Conservation (phyloP, 1,140 invertebrate genomes). For the Araneus ventricosus region DNA sequence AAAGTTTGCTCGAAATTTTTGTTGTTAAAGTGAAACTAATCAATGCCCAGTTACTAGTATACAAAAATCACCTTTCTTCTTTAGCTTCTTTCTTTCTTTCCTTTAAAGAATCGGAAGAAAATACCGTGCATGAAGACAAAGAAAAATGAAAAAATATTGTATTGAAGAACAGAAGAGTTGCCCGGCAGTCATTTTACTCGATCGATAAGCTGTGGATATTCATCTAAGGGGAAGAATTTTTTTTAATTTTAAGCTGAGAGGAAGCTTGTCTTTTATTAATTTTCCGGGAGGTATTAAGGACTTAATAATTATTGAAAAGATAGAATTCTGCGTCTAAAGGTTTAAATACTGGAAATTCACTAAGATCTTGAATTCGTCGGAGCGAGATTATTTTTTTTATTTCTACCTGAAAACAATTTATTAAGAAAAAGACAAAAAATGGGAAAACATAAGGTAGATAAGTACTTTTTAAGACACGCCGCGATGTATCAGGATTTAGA, state of each 20-base stretch:
- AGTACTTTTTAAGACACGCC: constrained; percentile 19
- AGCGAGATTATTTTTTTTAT: constrained; percentile 1
- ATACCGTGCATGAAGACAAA: constrained; percentile 18
- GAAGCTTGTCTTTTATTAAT: constrained; percentile 66
- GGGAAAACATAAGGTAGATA: not conserved
- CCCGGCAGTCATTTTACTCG: constrained; percentile 57
- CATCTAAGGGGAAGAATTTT: constrained; percentile 33
- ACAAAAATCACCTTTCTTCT: constrained; percentile 58
- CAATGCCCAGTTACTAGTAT: constrained; percentile 60
- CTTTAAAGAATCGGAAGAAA: constrained; percentile 45
- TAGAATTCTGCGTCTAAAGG: constrained; percentile 21
- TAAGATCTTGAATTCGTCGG: constrained; percentile 34
- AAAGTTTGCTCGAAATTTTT: constrained; percentile 9
- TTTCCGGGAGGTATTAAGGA: constrained; percentile 66
- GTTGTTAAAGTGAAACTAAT: constrained; percentile 59
- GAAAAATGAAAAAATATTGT: constrained; percentile 52
- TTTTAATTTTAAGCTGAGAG: constrained; percentile 49
- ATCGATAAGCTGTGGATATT: constrained; percentile 63
- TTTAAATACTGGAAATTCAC: constrained; percentile 49
- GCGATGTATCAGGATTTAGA: not conserved
- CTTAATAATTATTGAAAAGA: constrained; percentile 69
- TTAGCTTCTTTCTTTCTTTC: not conserved
- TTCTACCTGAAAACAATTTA: constrained; percentile 13
- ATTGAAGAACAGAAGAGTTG: constrained; percentile 40
- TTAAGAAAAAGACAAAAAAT: not conserved